These are phyloP conservation scores for Cheilosia vernalis DNA, from an alignment of 2,888 invertebrate species.

Conservation along the genomic window DNA sequence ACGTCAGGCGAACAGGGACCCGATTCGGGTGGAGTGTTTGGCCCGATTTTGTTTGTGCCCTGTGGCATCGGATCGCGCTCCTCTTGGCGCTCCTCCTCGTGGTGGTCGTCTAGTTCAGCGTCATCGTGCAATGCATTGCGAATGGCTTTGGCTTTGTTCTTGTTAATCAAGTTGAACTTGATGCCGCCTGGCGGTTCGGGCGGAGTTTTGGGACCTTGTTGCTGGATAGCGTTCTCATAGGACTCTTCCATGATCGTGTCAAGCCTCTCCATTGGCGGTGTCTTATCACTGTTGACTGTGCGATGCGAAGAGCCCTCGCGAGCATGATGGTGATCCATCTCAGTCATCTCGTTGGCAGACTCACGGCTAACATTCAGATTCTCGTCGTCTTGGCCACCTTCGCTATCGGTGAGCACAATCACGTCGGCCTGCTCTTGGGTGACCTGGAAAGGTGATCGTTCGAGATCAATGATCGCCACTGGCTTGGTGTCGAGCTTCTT, in stretches of 20 bases:
- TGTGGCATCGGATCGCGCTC: constrained; percentile 75
- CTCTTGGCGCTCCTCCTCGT: constrained; percentile 46
- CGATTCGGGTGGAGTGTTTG: constrained; percentile 89
- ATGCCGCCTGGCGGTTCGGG: constrained; percentile 86
- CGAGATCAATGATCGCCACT: constrained; percentile 93
- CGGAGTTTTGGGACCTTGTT: constrained; percentile 89
- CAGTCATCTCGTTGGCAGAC: constrained; percentile 74
- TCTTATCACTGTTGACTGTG: constrained; percentile 77
- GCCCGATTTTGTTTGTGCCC: constrained; percentile 85
- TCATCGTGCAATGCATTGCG: constrained; percentile 87
- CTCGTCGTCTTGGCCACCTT: constrained; percentile 83
- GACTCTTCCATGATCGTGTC: constrained; percentile 81
- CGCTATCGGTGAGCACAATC: constrained; percentile 93
- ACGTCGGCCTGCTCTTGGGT: constrained; percentile 91
- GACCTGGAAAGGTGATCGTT: constrained; percentile 93
- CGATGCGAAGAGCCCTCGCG: constrained; percentile 77
- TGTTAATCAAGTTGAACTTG: constrained; percentile 86
- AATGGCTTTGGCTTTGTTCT: constrained; percentile 84
- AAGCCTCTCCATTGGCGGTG: constrained; percentile 79
- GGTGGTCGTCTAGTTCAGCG: constrained; percentile 50
- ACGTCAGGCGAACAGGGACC: constrained; percentile 91
- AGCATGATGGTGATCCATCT: constrained; percentile 61
- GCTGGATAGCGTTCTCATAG: constrained; percentile 81
- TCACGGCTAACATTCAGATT: constrained; percentile 77
- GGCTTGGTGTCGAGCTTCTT: constrained; percentile 86